Percentiles rank a stretch among this genome's conserved stretches.
phyloP scores from a whole-genome alignment of 2,113 vertebrate genomes.

The Stigmatopora argus region DNA sequence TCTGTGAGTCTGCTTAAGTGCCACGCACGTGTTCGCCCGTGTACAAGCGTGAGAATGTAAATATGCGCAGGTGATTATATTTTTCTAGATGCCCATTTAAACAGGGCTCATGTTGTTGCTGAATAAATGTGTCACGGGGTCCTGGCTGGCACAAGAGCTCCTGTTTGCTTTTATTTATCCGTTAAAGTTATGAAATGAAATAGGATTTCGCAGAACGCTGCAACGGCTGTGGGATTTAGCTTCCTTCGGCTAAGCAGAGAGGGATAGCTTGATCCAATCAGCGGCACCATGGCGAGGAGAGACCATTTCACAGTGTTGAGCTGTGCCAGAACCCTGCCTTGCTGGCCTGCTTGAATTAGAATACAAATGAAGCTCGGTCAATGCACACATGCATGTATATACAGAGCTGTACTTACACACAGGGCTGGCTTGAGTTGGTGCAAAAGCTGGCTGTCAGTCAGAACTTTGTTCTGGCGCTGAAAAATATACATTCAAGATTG shows the following conservation, averaged over 20 bases:
- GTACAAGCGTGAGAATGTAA: slow-evolving; percentile 37
- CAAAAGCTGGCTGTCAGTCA: neutral
- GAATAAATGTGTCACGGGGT: slow-evolving; percentile 54
- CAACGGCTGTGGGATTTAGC: slow-evolving; percentile 64
- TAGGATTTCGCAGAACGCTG: slow-evolving; percentile 69
- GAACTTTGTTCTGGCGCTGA: neutral
- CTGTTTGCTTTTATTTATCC: slow-evolving; percentile 57
- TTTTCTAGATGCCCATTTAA: slow-evolving; percentile 36
- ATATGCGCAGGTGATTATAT: slow-evolving; percentile 46
- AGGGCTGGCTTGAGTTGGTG: slow-evolving; percentile 22
- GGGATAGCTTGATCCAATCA: slow-evolving; percentile 70
- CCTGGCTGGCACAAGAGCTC: slow-evolving; percentile 46
- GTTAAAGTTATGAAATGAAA: slow-evolving; percentile 72
- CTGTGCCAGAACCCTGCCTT: slow-evolving; percentile 63
- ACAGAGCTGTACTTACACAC: slow-evolving; percentile 39
- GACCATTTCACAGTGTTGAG: slow-evolving; percentile 65
- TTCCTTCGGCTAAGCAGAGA: slow-evolving; percentile 65
- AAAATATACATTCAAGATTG: neutral
- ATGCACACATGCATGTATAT: slow-evolving; percentile 51
- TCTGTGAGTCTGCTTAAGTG: slow-evolving; percentile 66
- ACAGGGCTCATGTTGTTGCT: slow-evolving; percentile 35
- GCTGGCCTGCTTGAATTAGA: slow-evolving; percentile 61
- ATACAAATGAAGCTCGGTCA: slow-evolving; percentile 70
- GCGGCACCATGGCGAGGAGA: slow-evolving; percentile 62
- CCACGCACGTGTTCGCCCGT: slow-evolving; percentile 57